Evolutionary conservation across 2,888 invertebrate genomes (phyloP).

Genomic region (Chironomus riparius): DNA sequence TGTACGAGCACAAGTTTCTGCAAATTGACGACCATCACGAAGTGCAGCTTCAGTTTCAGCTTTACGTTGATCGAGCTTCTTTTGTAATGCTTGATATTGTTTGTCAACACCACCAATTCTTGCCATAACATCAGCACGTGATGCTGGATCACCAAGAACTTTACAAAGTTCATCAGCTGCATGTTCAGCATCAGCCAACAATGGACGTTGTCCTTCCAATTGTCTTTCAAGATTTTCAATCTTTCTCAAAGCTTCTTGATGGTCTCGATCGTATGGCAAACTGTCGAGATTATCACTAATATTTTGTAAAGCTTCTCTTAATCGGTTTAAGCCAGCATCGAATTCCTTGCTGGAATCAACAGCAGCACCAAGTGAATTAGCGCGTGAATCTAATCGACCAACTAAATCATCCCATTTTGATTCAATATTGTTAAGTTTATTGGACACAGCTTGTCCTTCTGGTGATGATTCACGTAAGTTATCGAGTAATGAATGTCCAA

Average conservation of each 20-base stretch:
- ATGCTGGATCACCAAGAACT: conserved; percentile 81
- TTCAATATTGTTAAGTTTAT: conserved; percentile 62
- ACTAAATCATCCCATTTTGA: conserved; percentile 75
- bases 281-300: conserved; percentile 83
- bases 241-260: conserved; percentile 78
- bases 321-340: conserved; percentile 73
- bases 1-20: conserved; percentile 78
- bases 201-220: conserved; percentile 77
- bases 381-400: conserved; percentile 75
- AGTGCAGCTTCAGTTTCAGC: conserved; percentile 81
- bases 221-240: conserved; percentile 81
- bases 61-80: conserved; percentile 81
- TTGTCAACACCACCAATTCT: conserved; percentile 80
- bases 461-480: conserved; percentile 47
- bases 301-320: conserved; percentile 77
- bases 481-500: conserved; percentile 65
- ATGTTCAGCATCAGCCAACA: conserved; percentile 80
- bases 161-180: conserved; percentile 81
- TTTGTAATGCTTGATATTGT: conserved; percentile 78
- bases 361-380: conserved; percentile 78
- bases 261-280: conserved; percentile 68
- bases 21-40: conserved; percentile 83
- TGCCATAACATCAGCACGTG: conserved; percentile 80
- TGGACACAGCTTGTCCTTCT: conserved; percentile 57
- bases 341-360: conserved; percentile 89